Evolutionary conservation across 2,888 invertebrate species (phyloP).

Genomic region (Diplazon laetatorius): DNA sequence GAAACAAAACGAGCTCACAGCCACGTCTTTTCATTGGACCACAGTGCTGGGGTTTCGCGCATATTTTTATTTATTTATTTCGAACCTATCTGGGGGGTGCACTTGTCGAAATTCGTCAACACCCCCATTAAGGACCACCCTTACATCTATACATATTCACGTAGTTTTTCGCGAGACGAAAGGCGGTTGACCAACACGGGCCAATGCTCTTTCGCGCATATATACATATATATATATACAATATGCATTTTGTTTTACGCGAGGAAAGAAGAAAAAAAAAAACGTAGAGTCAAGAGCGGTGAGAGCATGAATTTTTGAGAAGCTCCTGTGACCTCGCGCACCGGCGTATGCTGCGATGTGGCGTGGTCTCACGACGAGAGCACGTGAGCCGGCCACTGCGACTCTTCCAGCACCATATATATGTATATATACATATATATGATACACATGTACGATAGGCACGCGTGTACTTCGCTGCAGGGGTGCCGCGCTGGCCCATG

Average conservation of each 20-base stretch:
- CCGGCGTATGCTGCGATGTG: slow-evolving; percentile 24
- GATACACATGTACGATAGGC: slow-evolving; percentile 26
- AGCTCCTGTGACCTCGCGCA: slow-evolving; percentile 28
- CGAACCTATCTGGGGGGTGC: too few species aligned
- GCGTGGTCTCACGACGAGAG: slow-evolving; percentile 6
- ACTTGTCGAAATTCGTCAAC: too few species aligned
- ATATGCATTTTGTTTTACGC: slow-evolving; percentile 19
- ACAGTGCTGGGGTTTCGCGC: too few species aligned
- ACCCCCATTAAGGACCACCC: too few species aligned
- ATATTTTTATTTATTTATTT: too few species aligned
- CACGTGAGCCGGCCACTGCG: slow-evolving; percentile 26
- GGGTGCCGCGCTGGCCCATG: background rate
- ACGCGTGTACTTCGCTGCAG: slow-evolving; percentile 5
- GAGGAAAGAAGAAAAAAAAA: too few species aligned
- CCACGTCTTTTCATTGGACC: too few species aligned
- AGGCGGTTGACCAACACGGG: background rate
- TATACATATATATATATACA: background rate
- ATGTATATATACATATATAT: slow-evolving; percentile 24
- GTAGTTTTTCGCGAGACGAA: too few species aligned
- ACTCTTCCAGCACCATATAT: background rate
- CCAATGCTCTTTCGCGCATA: slow-evolving; percentile 5
- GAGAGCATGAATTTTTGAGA: slow-evolving; percentile 54
- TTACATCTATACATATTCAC: too few species aligned
- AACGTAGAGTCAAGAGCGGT: slow-evolving; percentile 15
- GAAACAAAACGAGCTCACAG: too few species aligned